Percentiles rank a stretch among this genome's conserved stretches.
Conservation (phyloP, 2,888 invertebrate species). For the Ecdyonurus torrentis region DNA sequence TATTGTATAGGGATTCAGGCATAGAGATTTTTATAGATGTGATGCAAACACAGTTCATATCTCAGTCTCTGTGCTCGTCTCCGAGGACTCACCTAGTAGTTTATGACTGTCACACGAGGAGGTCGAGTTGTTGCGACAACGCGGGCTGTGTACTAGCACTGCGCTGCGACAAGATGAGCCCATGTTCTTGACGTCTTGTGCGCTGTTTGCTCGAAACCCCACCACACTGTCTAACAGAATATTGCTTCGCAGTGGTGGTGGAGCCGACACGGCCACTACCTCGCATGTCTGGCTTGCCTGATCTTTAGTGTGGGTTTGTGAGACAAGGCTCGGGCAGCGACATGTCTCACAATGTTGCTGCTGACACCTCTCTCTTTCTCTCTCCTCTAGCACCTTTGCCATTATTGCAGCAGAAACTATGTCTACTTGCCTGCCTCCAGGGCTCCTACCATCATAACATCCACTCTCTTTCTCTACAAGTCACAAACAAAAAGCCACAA, state of each 20-base stretch:
- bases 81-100: not conserved
- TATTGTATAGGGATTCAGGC: too few relatives aligned
- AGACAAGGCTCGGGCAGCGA: constrained; percentile 8
- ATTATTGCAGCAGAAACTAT: constrained; percentile 74
- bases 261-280: not conserved
- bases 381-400: constrained; percentile 80
- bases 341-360: constrained; percentile 73
- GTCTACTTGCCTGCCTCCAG: constrained; percentile 27
- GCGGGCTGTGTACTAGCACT: not conserved
- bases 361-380: constrained; percentile 59
- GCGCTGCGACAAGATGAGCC: not conserved
- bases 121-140: not conserved
- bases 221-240: not conserved
- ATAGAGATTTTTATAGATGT: too few relatives aligned
- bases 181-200: not conserved
- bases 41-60: too few relatives aligned
- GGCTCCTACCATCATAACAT: constrained; percentile 23
- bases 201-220: not conserved
- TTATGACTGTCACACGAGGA: not conserved
- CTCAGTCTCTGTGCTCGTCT: not conserved
- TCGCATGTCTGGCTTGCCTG: not conserved
- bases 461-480: constrained; percentile 21
- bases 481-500: too few relatives aligned
- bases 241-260: not conserved
- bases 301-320: not conserved